phyloP scores from a whole-genome alignment of 1,140 invertebrate genomes.

The Araneus ventricosus region DNA sequence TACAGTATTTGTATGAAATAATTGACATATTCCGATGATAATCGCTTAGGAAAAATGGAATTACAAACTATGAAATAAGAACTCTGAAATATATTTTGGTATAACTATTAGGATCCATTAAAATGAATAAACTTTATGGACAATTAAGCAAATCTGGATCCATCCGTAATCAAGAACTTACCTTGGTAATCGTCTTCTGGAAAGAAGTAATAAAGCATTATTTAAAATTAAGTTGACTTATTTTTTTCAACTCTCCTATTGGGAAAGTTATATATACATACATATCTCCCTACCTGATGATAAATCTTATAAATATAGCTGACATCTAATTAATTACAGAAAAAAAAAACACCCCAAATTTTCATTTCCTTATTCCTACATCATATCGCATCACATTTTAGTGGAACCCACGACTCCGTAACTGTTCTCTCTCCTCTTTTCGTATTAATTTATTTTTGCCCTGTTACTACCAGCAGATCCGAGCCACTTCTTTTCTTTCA shows the following conservation, averaged over 20 bases:
- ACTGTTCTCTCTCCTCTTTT: not conserved
- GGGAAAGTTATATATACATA: not conserved
- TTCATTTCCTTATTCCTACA: not conserved
- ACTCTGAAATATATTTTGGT: too few relatives aligned
- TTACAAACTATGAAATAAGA: too few relatives aligned
- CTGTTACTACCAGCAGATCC: not conserved
- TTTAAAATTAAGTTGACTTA: not conserved
- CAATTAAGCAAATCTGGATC: too few relatives aligned
- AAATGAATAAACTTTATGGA: too few relatives aligned
- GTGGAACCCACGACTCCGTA: not conserved
- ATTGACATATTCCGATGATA: too few relatives aligned
- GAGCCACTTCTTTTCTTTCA: not conserved
- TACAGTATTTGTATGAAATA: too few relatives aligned
- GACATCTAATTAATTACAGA: not conserved
- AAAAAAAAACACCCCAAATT: not conserved
- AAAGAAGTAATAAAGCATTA: not conserved
- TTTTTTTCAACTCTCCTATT: not conserved
- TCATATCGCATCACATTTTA: not conserved
- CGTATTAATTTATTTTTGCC: constrained; percentile 8
- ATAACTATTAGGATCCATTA: too few relatives aligned
- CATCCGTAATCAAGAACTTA: too few relatives aligned
- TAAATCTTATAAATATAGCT: too few relatives aligned
- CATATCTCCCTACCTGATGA: too few relatives aligned
- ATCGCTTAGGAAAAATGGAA: too few relatives aligned
- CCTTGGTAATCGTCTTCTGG: too few relatives aligned